phyloP scores from a whole-genome alignment of 1,140 invertebrate genomes.

The Theocolax elegans region DNA sequence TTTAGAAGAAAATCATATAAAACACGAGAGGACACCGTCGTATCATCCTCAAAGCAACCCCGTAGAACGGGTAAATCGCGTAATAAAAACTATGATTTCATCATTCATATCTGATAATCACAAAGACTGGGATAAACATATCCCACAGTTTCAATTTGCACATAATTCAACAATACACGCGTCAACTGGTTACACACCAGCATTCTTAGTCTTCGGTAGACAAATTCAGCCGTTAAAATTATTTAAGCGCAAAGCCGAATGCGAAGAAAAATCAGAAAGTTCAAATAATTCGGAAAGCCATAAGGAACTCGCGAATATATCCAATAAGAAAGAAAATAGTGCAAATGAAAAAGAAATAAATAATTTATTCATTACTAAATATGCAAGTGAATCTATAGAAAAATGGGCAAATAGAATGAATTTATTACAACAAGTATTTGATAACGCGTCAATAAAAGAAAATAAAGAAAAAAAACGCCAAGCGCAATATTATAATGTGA shows the following conservation, averaged over 20 bases:
- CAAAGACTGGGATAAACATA: slow-evolving; percentile 53
- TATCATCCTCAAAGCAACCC: slow-evolving; percentile 40
- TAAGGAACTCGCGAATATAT: no score
- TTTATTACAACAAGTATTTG: no score
- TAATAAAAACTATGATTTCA: slow-evolving; percentile 32
- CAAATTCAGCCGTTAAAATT: neutral
- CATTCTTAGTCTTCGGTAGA: slow-evolving; percentile 22
- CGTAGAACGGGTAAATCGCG: slow-evolving; percentile 31
- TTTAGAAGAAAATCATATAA: neutral
- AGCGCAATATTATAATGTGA: no score
- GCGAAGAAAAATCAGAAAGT: no score
- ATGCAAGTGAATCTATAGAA: no score
- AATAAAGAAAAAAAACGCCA: no score
- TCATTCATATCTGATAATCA: slow-evolving; percentile 51
- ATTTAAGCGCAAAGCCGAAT: neutral
- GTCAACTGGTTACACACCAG: neutral
- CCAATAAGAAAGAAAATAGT: no score
- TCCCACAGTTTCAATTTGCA: slow-evolving; percentile 53
- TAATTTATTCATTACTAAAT: no score
- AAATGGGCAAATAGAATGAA: no score
- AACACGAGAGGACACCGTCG: slow-evolving; percentile 23
- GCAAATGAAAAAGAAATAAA: no score
- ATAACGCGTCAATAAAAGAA: no score
- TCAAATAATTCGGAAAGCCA: no score
- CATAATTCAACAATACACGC: slow-evolving; percentile 25